Evolutionary conservation across 2,888 invertebrate genomes (phyloP), one percentile per base, ranked within the genome.

Genomic region (Agriopis leucophaearia): DNA sequence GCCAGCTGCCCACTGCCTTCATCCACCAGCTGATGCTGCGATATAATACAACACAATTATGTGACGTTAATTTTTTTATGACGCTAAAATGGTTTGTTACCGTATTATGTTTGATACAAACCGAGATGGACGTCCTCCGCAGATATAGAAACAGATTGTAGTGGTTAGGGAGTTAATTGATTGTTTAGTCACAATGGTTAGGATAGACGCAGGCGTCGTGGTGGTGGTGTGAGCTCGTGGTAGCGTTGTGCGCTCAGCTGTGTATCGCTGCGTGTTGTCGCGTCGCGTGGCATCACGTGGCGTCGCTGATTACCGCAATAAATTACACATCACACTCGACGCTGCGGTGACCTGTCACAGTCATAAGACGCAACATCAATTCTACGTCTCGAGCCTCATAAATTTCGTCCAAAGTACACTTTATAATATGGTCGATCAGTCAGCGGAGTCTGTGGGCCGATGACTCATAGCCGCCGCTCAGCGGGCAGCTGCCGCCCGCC

Each of bases 331-430:
- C 36, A 64, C 59, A n/a, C 16, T 18, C 65, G 76, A 79, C 78
- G 74, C 80, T 75, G 78, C 27, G 27, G 5, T 5, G 85, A 87
- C 81, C 88, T 85, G 88, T 89, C 89, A 87, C 81, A 90, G 88
- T 90, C 88, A 89, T 89, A 90, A 91, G 88, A 89, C 85, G 79
- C 72, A 74, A 75, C 84, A 89, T 91, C 85, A 88, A 91, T 91
- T 84, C 68, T 73, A 64, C 71, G 79, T 78, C 82, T 84, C 79
- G 80, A 81, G 79, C 81, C 81, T 82, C 85, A 87, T 87, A 85
- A 87, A 86, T 88, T 86, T 68, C 68, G 65, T 72, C 78, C 70
- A 75, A 81, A 86, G 86, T 86, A 85, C 83, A 82, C 83, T 86
- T 85, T 86, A 81, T 90, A 90, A 91, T 90, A 87, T 86, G 77